Percentiles rank a stretch among this genome's conserved stretches.
Evolutionary conservation across 2,888 invertebrate genomes (phyloP).

Genomic region (Macaria liturata): DNA sequence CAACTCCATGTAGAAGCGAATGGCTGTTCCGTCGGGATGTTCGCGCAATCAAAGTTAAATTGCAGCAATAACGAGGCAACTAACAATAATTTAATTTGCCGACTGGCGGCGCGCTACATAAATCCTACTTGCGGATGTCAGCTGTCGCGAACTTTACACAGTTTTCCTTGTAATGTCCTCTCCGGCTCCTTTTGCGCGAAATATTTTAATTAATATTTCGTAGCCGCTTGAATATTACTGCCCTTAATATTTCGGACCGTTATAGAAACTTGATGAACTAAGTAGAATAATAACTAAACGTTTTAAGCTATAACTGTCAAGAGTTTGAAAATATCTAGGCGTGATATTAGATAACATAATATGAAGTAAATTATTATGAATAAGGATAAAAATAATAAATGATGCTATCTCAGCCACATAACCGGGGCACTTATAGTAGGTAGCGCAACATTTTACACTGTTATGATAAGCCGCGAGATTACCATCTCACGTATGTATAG

Average conservation of each 20-base stretch:
- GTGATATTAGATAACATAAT: no score
- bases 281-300: no score
- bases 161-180: constrained; percentile 79
- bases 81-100: constrained; percentile 73
- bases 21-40: constrained; percentile 39
- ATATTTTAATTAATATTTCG: constrained; percentile 80
- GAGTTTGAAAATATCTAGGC: no score
- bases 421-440: constrained; percentile 20
- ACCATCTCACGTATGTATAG: constrained; percentile 33
- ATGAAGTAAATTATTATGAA: not conserved
- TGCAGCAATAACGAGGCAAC: constrained; percentile 74
- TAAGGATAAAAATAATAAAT: constrained; percentile 8
- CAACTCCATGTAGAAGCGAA: not conserved
- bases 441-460: constrained; percentile 26
- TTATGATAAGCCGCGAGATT: constrained; percentile 32
- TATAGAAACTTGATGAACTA: not conserved
- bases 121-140: constrained; percentile 80
- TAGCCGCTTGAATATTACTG: constrained; percentile 48
- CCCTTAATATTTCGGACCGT: no score
- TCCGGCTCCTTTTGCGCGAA: constrained; percentile 71
- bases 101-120: constrained; percentile 67
- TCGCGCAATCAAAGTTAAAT: constrained; percentile 71
- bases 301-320: no score
- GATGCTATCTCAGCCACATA: constrained; percentile 13
- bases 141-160: constrained; percentile 76